phyloP scores from a whole-genome alignment of 2,888 invertebrate species.

The Eilema caniola region DNA sequence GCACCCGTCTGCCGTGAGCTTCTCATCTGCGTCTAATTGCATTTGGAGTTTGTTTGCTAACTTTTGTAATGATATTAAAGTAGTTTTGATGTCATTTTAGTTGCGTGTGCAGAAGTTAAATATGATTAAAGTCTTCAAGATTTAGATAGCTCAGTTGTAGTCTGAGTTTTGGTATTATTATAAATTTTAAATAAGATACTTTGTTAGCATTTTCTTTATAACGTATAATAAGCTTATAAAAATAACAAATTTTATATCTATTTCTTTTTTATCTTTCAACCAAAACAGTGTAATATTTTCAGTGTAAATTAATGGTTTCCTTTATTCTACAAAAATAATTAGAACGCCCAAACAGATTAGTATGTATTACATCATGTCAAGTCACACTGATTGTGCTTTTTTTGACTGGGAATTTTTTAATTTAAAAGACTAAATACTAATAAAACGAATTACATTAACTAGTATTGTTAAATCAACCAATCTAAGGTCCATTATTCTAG shows the following conservation, averaged over 20 bases:
- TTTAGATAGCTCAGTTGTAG: slow-evolving; percentile 24
- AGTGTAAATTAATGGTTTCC: too few species aligned
- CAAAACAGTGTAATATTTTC: too few species aligned
- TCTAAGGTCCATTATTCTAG: too few species aligned
- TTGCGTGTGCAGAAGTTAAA: slow-evolving; percentile 37
- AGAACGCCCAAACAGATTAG: too few species aligned
- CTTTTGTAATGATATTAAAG: slow-evolving; percentile 69
- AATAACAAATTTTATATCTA: not conserved
- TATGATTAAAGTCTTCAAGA: slow-evolving; percentile 43
- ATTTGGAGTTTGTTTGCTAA: slow-evolving; percentile 70
- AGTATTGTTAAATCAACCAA: too few species aligned
- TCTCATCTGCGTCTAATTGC: slow-evolving; percentile 82
- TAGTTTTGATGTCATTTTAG: slow-evolving; percentile 61
- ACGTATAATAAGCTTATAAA: not conserved
- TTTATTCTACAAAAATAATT: too few species aligned
- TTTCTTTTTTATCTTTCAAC: too few species aligned
- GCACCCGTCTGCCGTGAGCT: slow-evolving; percentile 79
- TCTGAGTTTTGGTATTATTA: slow-evolving; percentile 16
- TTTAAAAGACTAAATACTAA: too few species aligned
- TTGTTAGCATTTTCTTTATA: not conserved
- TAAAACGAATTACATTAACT: too few species aligned
- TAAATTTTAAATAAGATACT: not conserved
- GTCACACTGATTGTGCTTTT: too few species aligned
- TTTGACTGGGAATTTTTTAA: too few species aligned
- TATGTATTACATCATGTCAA: too few species aligned